Evolutionary conservation across 2,888 invertebrate species (phyloP), one percentile per base, ranked within the genome.

Genomic region (Timema cristinae): DNA sequence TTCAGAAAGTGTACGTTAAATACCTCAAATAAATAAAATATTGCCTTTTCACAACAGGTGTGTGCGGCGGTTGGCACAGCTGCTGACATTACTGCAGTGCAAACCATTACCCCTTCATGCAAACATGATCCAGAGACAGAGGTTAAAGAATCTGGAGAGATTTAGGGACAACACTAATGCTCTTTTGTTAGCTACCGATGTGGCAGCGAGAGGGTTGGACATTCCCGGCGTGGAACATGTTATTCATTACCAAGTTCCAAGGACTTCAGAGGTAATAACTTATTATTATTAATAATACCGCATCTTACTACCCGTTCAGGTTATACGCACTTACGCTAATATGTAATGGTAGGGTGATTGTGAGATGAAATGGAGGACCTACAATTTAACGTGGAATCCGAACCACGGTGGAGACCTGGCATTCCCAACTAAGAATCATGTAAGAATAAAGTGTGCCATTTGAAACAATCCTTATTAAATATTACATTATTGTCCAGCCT

Each of bases 201-300:
- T 99, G 7, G 98, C 99, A 0, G 97, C 99, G 0, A 87, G 99
- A 72, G 99, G 99, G 0, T 84, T 99, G 66, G 99, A 99, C 84
- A 97, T 99, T 77, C 94, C 95, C 0, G 87, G 90, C 77, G 91
- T 99, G 4, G 90, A 97, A 77, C 96, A 98, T 83, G 98, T 99
- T 2, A 87, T 99, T 75, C 99, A 99, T 82, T 99, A 97, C 83
- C 97, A 94, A 82, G 75, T 75, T 32, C 98, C 98, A 0, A 88
- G 93, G 78, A 97, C 97, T 0, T 93, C 94, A 9, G 98, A 98
- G 85, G 90, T 89, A 77, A 74, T 66, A n/a, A 15, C n/a, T n/a
- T n/a, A n/a, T n/a, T n/a, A n/a, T n/a, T n/a, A n/a, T n/a, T n/a
- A 10, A 63, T 11, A 13, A 5, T 63, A 6, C 11, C 32, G 11